phyloP scores from a whole-genome alignment of 2,888 invertebrate species.

The Phyllotreta striolata region DNA sequence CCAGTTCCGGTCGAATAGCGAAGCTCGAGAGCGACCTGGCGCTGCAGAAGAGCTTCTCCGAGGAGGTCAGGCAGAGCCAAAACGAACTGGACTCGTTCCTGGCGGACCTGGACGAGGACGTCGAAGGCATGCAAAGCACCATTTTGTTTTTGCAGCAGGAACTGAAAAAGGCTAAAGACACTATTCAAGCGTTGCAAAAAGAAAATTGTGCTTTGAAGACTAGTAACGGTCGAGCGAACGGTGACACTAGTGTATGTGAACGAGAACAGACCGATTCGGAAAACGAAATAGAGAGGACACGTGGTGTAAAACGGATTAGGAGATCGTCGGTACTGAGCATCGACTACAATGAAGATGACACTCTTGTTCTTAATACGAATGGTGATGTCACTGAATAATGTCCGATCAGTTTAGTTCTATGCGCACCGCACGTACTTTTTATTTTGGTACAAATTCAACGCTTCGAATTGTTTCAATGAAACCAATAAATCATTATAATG shows the following conservation, averaged over 20 bases:
- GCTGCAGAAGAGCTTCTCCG: slow-evolving; percentile 92
- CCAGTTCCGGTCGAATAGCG: slow-evolving; percentile 92
- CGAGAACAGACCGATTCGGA: slow-evolving; percentile 63
- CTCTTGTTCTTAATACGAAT: slow-evolving; percentile 74
- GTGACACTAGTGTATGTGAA: slow-evolving; percentile 56
- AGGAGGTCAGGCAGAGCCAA: slow-evolving; percentile 96
- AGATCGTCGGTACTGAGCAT: slow-evolving; percentile 76
- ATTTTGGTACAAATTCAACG: slow-evolving; percentile 9
- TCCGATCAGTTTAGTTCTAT: slow-evolving; percentile 54
- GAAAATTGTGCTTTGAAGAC: slow-evolving; percentile 61
- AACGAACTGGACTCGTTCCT: slow-evolving; percentile 96
- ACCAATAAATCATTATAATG: slow-evolving; percentile 11
- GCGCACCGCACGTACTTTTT: slow-evolving; percentile 31
- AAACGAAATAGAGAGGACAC: slow-evolving; percentile 60
- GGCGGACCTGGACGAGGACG: slow-evolving; percentile 95
- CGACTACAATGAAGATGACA: slow-evolving; percentile 79
- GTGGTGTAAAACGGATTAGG: slow-evolving; percentile 71
- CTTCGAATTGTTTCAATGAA: slow-evolving; percentile 13
- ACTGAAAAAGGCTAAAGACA: slow-evolving; percentile 81
- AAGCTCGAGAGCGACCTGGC: slow-evolving; percentile 96
- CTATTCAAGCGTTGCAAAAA: slow-evolving; percentile 66
- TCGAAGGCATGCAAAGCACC: slow-evolving; percentile 98
- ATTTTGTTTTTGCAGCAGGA: slow-evolving; percentile 94
- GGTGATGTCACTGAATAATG: slow-evolving; percentile 66
- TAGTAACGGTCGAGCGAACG: slow-evolving; percentile 48